These are phyloP conservation scores for Diabrotica virgifera DNA, from an alignment of 1,140 invertebrate species.

Conservation along the genomic window DNA sequence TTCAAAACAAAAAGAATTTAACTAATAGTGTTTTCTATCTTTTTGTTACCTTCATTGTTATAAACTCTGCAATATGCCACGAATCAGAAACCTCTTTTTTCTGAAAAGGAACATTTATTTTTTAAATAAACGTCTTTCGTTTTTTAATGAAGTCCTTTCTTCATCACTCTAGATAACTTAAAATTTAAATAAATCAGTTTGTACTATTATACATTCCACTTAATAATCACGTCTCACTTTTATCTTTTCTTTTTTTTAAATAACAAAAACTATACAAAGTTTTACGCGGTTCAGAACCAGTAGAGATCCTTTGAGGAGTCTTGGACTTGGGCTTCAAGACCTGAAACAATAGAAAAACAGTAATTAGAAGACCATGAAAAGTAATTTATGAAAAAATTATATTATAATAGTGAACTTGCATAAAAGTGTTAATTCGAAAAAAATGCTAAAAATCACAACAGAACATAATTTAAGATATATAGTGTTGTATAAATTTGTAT, in stretches of 20 bases:
- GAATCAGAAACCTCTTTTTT: not conserved
- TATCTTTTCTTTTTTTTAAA: constrained; percentile 25
- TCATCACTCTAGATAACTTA: constrained; percentile 22
- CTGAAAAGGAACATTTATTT: constrained; percentile 42
- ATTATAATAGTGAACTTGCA: too few species aligned
- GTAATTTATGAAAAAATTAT: too few species aligned
- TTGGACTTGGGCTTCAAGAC: constrained; percentile 57
- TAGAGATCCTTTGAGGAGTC: constrained; percentile 58
- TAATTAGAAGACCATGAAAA: not conserved
- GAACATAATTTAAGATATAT: too few species aligned
- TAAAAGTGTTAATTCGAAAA: too few species aligned
- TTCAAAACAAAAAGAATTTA: too few species aligned
- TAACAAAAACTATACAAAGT: constrained; percentile 33
- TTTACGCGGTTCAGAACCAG: constrained; percentile 50
- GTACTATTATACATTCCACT: constrained; percentile 44
- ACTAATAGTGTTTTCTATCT: too few species aligned
- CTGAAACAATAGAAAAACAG: constrained; percentile 43
- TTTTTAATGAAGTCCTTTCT: constrained; percentile 7
- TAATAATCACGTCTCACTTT: constrained; percentile 40
- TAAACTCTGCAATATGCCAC: too few species aligned
- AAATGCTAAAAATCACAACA: too few species aligned
- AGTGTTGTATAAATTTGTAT: too few species aligned
- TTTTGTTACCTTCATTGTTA: too few species aligned
- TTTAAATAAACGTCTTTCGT: constrained; percentile 39
- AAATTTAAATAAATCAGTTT: constrained; percentile 39